Conservation (phyloP, 2,888 invertebrate genomes). For the Apocheima hispidaria region DNA sequence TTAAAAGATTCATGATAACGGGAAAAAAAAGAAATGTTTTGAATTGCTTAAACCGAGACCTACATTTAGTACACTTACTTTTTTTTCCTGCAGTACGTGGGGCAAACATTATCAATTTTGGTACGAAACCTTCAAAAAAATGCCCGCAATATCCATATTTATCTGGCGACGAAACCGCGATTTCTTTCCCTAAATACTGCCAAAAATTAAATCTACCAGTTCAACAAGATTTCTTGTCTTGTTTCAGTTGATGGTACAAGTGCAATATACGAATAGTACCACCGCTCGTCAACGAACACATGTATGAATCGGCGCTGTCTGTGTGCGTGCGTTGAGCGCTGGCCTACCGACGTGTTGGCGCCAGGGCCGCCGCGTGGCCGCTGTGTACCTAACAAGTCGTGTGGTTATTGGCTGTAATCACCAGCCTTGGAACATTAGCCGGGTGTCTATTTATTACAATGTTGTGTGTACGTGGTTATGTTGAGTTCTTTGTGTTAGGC, state of each 20-base stretch:
- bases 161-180: too few species aligned
- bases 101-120: too few species aligned
- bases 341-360: not conserved
- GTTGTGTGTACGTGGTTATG: constrained; percentile 42
- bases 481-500: constrained; percentile 36
- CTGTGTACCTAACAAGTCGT: constrained; percentile 12
- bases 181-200: not conserved
- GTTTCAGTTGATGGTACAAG: constrained; percentile 51
- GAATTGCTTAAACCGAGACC: too few species aligned
- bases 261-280: constrained; percentile 38
- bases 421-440: constrained; percentile 38
- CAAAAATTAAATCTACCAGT: not conserved
- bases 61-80: too few species aligned
- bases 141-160: too few species aligned
- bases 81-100: too few species aligned
- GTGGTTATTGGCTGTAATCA: constrained; percentile 21
- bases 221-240: constrained; percentile 8
- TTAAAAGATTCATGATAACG: too few species aligned
- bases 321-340: constrained; percentile 25
- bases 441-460: constrained; percentile 46
- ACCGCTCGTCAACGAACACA: constrained; percentile 25
- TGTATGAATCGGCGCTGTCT: constrained; percentile 30
- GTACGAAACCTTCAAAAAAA: too few species aligned
- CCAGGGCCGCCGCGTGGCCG: constrained; percentile 10
- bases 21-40: too few species aligned